A percentile compares a stretch with the other conserved stretches of the same genome.
Conservation (phyloP, 1,140 invertebrate genomes). For the Heliconius hewitsoni region DNA sequence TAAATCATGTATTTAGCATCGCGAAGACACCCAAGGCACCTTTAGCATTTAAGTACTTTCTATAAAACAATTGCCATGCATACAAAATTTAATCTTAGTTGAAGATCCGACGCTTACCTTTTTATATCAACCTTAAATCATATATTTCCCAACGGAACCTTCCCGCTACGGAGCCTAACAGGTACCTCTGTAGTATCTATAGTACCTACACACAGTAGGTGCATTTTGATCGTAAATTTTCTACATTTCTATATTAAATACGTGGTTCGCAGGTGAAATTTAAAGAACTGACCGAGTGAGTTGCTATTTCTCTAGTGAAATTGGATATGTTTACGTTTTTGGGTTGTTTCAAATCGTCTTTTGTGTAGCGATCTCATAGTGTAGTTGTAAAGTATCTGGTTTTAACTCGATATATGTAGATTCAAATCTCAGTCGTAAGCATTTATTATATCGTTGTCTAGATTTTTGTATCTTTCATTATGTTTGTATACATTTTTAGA, state of each 20-base stretch:
- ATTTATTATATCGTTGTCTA: no score
- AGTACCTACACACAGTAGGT: slow-evolving; percentile 39
- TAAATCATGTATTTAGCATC: neutral
- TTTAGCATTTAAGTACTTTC: slow-evolving; percentile 11
- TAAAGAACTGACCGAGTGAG: slow-evolving; percentile 39
- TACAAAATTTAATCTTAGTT: slow-evolving; percentile 44
- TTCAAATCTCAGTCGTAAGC: no score
- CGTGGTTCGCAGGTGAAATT: slow-evolving; percentile 68
- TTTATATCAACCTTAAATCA: slow-evolving; percentile 53
- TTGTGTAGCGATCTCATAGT: no score
- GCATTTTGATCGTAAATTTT: slow-evolving; percentile 52
- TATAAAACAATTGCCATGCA: slow-evolving; percentile 28
- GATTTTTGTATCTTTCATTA: no score
- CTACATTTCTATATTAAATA: slow-evolving; percentile 68
- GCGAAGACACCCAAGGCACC: slow-evolving; percentile 24
- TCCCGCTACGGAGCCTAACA: slow-evolving; percentile 32
- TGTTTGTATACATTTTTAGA: no score
- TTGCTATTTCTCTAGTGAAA: slow-evolving; percentile 7
- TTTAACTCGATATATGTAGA: no score
- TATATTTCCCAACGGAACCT: slow-evolving; percentile 54
- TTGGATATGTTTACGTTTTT: neutral
- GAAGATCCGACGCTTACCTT: slow-evolving; percentile 40
- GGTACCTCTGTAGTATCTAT: no score
- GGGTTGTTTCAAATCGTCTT: no score
- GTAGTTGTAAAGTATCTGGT: no score